Base-by-base conservation (phyloP, 2,888 invertebrate species). In the Scaptomyza reducta region DNA sequence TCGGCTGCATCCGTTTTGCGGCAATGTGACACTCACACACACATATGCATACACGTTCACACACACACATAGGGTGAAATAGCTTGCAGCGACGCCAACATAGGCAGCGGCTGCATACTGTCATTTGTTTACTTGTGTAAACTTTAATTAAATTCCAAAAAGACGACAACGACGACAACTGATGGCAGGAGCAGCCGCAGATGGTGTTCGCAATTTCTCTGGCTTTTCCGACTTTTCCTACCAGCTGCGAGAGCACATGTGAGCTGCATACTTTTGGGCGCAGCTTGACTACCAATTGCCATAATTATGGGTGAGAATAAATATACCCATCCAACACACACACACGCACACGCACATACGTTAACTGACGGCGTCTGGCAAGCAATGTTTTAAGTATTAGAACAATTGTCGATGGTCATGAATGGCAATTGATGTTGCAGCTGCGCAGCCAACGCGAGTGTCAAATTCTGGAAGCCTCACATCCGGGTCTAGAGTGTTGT, bases 41-140 rank as follows among this genome's bases (percentile, higher is more conserved):
- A 53, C 14, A 35, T 38, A 27, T 6, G 13, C n/a, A 50, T 11
- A 47, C 14, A 51, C 45, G 41, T n/a, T 33, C 38, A 61, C 42
- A 14, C 10, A 57, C 5, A 44, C 41, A 42, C 7, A 47, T 18
- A 59, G 18, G 57, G 31, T 70, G 7, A 47, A 49, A 65, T 44
- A 64, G 35, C 55, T 56, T 42, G 31, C 59, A 40, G 67, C 58
- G 45, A 29, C 57, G 50, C 33, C 40, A 65, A 33, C 51, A 51
- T 64, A 54, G 75, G 65, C 79, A 62, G 59, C 59, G 81, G 66
- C 74, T 84, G 84, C 81, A 81, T 85, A 81, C 81, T 83, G 87
- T 77, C 87, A 82, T 84, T 87, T 87, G 85, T 87, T 84, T 87
- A 75, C 87, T 87, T 87, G 87, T 87, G 87, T 82, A 79, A 87